Conservation (phyloP, 92 coral and sea anemone genomes). For the Epizoanthus fatuus region DNA sequence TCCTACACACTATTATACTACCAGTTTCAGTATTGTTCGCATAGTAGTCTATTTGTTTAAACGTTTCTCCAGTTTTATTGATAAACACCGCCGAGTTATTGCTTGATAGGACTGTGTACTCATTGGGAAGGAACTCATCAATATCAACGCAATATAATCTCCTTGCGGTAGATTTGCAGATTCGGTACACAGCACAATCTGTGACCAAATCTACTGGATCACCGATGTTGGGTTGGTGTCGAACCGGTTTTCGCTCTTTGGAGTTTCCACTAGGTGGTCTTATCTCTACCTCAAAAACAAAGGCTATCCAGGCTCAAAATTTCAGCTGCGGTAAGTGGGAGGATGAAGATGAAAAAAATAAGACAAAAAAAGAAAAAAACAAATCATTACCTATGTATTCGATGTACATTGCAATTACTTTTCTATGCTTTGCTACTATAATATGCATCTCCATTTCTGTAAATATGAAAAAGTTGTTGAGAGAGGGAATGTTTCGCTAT, state of each 20-base stretch:
- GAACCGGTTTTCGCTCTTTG: too few relatives aligned
- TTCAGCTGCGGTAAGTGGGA: too few relatives aligned
- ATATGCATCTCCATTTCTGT: too few relatives aligned
- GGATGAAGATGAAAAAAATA: too few relatives aligned
- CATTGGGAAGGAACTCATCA: background rate
- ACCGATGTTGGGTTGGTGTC: background rate
- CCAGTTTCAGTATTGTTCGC: background rate
- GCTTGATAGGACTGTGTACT: background rate
- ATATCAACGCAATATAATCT: background rate
- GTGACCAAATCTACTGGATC: background rate
- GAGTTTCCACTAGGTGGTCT: background rate
- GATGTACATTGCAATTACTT: too few relatives aligned
- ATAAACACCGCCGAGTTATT: background rate
- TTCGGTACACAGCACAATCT: background rate
- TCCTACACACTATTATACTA: background rate
- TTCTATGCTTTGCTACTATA: too few relatives aligned
- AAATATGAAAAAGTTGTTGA: too few relatives aligned
- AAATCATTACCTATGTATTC: too few relatives aligned
- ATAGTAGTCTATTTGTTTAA: background rate
- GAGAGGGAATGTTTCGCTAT: too few relatives aligned
- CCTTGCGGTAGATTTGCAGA: conserved; percentile 7
- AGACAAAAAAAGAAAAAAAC: too few relatives aligned
- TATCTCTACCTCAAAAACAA: conserved; percentile 7
- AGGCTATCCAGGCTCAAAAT: too few relatives aligned
- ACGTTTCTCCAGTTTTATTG: conserved; percentile 7